phyloP scores from a whole-genome alignment of 2,888 invertebrate genomes.

The Plusia festucae region DNA sequence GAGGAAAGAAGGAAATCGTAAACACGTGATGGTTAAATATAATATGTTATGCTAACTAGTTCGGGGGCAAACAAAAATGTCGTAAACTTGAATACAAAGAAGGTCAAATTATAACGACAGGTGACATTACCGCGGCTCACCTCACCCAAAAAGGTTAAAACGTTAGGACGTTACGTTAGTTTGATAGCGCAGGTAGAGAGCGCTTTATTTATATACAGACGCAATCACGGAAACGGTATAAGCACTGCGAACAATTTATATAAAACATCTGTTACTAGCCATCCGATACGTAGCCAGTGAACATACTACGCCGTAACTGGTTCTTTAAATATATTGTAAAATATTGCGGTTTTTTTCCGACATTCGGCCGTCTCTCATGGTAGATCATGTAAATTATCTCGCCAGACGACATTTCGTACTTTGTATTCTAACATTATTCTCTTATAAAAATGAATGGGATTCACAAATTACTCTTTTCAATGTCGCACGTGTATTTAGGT shows the following conservation, averaged over 20 bases:
- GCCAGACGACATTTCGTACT: constrained; percentile 63
- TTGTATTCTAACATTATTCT: constrained; percentile 62
- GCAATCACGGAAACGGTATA: constrained; percentile 32
- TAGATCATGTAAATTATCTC: constrained; percentile 61
- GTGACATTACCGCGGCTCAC: constrained; percentile 21
- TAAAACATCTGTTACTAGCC: constrained; percentile 52
- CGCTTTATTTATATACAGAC: constrained; percentile 16
- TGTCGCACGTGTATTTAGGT: constrained; percentile 70
- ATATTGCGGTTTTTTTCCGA: constrained; percentile 63
- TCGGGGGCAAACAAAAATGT: constrained; percentile 34
- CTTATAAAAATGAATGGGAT: constrained; percentile 77
- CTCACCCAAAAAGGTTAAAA: constrained; percentile 17
- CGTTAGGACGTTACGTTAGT: background rate
- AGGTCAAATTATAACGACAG: constrained; percentile 37
- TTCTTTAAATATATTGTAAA: constrained; percentile 62
- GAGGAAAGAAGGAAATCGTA: constrained; percentile 42
- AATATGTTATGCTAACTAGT: constrained; percentile 35
- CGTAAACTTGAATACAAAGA: constrained; percentile 36
- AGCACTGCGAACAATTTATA: constrained; percentile 22
- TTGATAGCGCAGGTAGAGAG: constrained; percentile 8
- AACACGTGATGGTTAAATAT: constrained; percentile 46
- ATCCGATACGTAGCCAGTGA: constrained; percentile 13
- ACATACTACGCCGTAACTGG: constrained; percentile 49
- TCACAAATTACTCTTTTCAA: constrained; percentile 72
- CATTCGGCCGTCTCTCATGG: constrained; percentile 41